Conservation (phyloP, 2,797 vertebrate genomes). For the Paramormyrops hopkinsi region DNA sequence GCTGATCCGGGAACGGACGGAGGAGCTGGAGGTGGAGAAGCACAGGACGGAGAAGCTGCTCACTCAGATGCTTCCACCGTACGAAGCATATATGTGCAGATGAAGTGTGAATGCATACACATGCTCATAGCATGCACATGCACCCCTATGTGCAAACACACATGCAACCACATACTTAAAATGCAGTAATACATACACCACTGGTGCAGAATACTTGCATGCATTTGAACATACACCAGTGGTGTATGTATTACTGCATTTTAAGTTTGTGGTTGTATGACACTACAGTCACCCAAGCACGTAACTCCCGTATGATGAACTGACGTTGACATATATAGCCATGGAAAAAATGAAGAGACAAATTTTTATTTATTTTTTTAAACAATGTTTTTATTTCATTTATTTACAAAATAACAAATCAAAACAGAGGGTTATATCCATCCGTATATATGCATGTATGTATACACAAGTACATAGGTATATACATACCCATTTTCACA, state of each 20-base stretch:
- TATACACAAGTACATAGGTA: too few species aligned
- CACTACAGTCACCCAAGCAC: background rate
- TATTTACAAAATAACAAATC: too few species aligned
- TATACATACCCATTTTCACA: too few species aligned
- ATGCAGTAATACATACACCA: background rate
- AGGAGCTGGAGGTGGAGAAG: slow-evolving; percentile 86
- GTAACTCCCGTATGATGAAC: background rate
- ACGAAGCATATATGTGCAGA: slow-evolving; percentile 41
- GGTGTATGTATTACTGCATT: background rate
- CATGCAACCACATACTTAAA: background rate
- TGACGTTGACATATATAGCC: background rate
- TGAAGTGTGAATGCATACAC: background rate
- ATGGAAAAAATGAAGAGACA: background rate
- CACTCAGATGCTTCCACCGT: slow-evolving; percentile 84
- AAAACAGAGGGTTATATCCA: too few species aligned
- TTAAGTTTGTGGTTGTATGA: background rate
- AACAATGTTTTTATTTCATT: too few species aligned
- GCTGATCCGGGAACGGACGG: slow-evolving; percentile 64
- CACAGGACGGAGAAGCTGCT: slow-evolving; percentile 87
- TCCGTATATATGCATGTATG: too few species aligned
- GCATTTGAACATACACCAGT: background rate
- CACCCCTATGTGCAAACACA: background rate
- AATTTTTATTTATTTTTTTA: background rate
- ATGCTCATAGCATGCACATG: background rate
- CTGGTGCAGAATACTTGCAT: background rate